Conservation (phyloP, 2,797 vertebrate genomes). For the Astyanax mexicanus region DNA sequence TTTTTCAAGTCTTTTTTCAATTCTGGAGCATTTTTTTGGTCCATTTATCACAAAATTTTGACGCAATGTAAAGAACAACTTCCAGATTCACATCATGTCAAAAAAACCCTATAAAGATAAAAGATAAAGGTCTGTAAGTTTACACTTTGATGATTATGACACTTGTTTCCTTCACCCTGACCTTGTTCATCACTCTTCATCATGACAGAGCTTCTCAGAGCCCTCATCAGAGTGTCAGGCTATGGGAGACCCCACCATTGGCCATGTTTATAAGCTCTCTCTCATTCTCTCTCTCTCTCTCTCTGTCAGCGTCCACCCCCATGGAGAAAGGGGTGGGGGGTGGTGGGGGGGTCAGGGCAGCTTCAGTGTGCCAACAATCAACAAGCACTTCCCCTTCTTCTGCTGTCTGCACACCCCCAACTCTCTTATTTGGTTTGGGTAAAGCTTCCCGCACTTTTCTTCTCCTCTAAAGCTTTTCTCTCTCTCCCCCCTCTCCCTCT, state of each 20-base stretch:
- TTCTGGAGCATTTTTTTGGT: no score
- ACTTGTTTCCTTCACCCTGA: no score
- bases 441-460: constrained; percentile 67
- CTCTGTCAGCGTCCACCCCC: background rate
- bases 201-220: background rate
- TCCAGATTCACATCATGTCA: no score
- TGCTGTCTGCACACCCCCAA: constrained; percentile 58
- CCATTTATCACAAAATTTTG: no score
- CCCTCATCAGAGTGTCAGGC: constrained; percentile 1
- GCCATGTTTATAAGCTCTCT: background rate
- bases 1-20: no score
- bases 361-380: constrained; percentile 68
- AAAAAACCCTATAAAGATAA: no score
- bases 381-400: constrained; percentile 63
- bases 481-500: constrained; percentile 46
- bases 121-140: no score
- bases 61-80: no score
- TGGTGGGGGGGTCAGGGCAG: constrained; percentile 60
- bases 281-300: background rate
- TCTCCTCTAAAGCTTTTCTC: constrained; percentile 61
- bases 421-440: constrained; percentile 66
- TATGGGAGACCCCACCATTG: no score
- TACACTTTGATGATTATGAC: no score
- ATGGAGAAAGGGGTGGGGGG: constrained; percentile 50
- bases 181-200: background rate